Percentiles rank a stretch among this genome's conserved stretches.
These are phyloP conservation scores for Falco berigora DNA, from an alignment of 2,797 vertebrate genomes.

Conservation along the genomic window DNA sequence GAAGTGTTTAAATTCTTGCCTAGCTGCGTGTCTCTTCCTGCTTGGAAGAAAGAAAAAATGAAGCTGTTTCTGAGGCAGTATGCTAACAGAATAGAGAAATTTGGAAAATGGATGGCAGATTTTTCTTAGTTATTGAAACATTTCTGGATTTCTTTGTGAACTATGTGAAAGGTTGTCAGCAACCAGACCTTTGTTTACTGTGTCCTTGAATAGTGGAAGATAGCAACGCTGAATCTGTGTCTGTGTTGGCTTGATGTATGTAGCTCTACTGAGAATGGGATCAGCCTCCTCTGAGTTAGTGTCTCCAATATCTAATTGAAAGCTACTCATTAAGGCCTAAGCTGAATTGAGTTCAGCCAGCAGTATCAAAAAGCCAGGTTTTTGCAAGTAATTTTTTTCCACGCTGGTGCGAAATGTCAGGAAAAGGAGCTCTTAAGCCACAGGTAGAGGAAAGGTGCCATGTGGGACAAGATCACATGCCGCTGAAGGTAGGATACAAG, in stretches of 20 bases:
- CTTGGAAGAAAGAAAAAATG: not conserved
- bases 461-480: not conserved
- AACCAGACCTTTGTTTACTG: not conserved
- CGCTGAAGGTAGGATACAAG: not conserved
- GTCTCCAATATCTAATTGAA: rapidly evolving
- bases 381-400: not conserved
- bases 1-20: not conserved
- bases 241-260: rapidly evolving
- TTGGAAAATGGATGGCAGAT: not conserved
- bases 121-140: not conserved
- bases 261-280: not conserved
- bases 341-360: not conserved
- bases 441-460: not conserved
- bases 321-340: not conserved
- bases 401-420: not conserved
- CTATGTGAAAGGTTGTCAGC: not conserved
- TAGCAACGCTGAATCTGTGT: not conserved
- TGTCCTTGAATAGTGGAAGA: not conserved
- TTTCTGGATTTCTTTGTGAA: not conserved
- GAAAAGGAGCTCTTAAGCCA: not conserved
- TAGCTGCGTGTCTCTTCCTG: not conserved
- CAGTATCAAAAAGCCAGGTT: not conserved
- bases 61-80: not conserved
- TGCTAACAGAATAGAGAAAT: not conserved
- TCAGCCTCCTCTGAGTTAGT: not conserved